Evolutionary conservation across 2,797 vertebrate species (phyloP).

Genomic region (Malacoctenus gilli): DNA sequence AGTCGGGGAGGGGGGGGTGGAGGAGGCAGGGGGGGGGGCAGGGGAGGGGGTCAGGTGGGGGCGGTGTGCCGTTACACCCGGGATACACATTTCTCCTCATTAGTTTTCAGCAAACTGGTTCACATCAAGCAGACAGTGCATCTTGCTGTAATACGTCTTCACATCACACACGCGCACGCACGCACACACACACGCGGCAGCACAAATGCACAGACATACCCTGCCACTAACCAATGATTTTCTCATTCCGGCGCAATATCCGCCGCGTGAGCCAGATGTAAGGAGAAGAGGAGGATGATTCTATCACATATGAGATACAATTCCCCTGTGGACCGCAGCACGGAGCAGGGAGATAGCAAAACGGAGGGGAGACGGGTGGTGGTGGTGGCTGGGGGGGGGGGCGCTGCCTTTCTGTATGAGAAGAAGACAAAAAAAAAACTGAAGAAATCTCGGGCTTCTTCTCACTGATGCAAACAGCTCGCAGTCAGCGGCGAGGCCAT

Average conservation of each 20-base stretch:
- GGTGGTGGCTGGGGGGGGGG: constrained; percentile 4
- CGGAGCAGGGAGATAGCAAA: constrained; percentile 30
- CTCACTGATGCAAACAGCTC: constrained; percentile 18
- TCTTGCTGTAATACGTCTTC: constrained; percentile 26
- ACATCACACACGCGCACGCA: constrained; percentile 18
- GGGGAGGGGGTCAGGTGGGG: not conserved
- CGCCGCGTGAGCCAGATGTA: constrained; percentile 57
- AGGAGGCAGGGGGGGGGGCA: not conserved
- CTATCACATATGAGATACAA: constrained; percentile 69
- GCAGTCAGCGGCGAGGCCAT: constrained; percentile 14
- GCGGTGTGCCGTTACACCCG: constrained; percentile 7
- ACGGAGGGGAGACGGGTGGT: constrained; percentile 9
- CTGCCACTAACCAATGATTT: constrained; percentile 47
- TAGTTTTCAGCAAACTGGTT: constrained; percentile 29
- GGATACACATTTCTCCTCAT: constrained; percentile 27
- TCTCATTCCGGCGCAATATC: constrained; percentile 67
- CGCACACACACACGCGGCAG: not conserved
- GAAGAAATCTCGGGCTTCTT: constrained; percentile 34
- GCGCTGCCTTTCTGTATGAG: constrained; percentile 32
- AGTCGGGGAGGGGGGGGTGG: not conserved
- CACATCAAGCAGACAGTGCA: constrained; percentile 15
- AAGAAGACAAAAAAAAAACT: constrained; percentile 27
- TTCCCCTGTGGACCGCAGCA: constrained; percentile 59
- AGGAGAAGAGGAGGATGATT: constrained; percentile 58
- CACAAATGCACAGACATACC: constrained; percentile 13